A percentile compares a stretch with the other conserved stretches of the same genome.
phyloP scores from a whole-genome alignment of 2,888 invertebrate species.

The Mesorhabditis spiculigera region DNA sequence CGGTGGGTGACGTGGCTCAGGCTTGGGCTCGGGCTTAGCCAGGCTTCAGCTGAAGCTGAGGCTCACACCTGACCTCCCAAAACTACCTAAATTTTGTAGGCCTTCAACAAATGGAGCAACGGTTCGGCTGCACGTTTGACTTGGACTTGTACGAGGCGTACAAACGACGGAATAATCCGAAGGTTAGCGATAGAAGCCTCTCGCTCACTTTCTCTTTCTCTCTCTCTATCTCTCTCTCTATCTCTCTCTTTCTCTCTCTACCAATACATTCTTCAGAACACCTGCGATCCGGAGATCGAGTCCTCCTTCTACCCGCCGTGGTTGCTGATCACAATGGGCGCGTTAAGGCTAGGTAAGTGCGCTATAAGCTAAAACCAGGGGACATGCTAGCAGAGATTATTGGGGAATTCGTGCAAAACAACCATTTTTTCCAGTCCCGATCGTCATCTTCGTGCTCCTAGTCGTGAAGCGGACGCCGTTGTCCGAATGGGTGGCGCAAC shows the following conservation, averaged over 20 bases:
- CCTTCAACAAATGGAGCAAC: slow-evolving; percentile 45
- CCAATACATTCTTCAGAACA: slow-evolving; percentile 40
- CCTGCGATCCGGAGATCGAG: slow-evolving; percentile 51
- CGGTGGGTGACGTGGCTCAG: slow-evolving; percentile 12
- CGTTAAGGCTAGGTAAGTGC: slow-evolving; percentile 25
- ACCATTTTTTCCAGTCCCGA: slow-evolving; percentile 15
- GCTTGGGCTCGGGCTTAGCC: too few species aligned
- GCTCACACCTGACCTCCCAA: too few species aligned
- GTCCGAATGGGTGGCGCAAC: slow-evolving; percentile 33
- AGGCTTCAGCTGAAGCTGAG: too few species aligned
- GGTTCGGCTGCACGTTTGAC: slow-evolving; percentile 53
- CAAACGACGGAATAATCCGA: slow-evolving; percentile 43
- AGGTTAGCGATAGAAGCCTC: slow-evolving; percentile 27
- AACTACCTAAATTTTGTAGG: slow-evolving; percentile 10
- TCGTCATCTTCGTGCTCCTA: slow-evolving; percentile 40
- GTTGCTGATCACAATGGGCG: slow-evolving; percentile 39
- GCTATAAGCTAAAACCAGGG: too few species aligned
- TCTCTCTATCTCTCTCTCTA: not conserved
- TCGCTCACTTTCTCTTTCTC: not conserved
- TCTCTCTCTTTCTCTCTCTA: not conserved
- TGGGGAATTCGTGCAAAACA: too few species aligned
- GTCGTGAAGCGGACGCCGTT: slow-evolving; percentile 38
- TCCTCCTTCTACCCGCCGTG: slow-evolving; percentile 40
- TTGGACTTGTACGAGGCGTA: slow-evolving; percentile 48
- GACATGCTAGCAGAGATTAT: too few species aligned